Conservation (phyloP, 2,888 invertebrate species). For the Hypolimnas misippus region DNA sequence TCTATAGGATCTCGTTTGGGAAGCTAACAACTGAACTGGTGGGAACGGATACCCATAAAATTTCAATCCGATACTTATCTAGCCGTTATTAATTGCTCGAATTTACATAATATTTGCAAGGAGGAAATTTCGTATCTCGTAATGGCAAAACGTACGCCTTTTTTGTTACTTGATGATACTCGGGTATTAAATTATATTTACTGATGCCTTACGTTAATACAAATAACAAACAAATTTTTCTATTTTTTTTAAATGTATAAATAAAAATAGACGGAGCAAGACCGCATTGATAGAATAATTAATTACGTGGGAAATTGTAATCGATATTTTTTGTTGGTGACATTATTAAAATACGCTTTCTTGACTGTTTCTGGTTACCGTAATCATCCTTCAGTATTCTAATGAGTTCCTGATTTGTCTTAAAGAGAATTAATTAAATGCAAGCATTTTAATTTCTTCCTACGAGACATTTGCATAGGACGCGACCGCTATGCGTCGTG, state of each 20-base stretch:
- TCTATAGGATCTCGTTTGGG: conserved; percentile 54
- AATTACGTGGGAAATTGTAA: conserved; percentile 1
- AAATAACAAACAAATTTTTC: background rate
- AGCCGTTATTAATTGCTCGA: conserved; percentile 23
- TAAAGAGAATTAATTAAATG: conserved; percentile 33
- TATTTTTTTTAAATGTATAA: conserved; percentile 1
- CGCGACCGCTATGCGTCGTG: conserved; percentile 14
- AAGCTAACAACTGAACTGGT: conserved; percentile 56
- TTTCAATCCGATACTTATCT: conserved; percentile 38
- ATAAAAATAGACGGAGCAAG: background rate
- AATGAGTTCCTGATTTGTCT: conserved; percentile 35
- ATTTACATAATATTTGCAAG: conserved; percentile 25
- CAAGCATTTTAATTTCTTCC: conserved; percentile 40
- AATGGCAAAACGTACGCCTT: background rate
- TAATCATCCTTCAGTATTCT: conserved; percentile 34
- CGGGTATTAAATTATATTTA: background rate
- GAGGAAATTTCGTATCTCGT: conserved; percentile 10
- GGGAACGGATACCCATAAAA: conserved; percentile 66
- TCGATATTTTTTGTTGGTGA: background rate
- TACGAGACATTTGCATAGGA: conserved; percentile 33
- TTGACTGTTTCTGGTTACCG: conserved; percentile 13
- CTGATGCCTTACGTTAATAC: background rate
- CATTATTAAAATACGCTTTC: conserved; percentile 1
- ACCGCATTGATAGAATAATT: background rate
- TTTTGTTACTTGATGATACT: background rate